Evolutionary conservation across 2,888 invertebrate species (phyloP).

Genomic region (Trissolcus brochymenae): DNA sequence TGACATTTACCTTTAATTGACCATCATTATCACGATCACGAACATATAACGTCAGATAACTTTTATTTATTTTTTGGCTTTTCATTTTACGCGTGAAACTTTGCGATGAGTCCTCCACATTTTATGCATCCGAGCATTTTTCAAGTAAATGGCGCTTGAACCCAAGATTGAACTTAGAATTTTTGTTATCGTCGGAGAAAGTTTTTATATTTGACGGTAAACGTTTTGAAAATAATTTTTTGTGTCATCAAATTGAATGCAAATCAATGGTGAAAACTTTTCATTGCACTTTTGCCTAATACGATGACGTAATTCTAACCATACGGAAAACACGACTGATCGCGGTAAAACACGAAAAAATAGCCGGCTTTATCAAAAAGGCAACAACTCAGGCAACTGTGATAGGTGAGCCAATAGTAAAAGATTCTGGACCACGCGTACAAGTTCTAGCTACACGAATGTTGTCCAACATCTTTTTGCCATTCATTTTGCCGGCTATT

Average conservation of each 20-base stretch:
- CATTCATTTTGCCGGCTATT: conserved; percentile 13
- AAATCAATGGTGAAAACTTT: conserved; percentile 5
- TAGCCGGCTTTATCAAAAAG: conserved; percentile 40
- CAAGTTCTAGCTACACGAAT: conserved; percentile 10
- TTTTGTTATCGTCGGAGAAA: too few relatives aligned
- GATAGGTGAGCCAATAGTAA: conserved; percentile 39
- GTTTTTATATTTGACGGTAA: not conserved
- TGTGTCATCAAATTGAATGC: not conserved
- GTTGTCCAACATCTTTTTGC: conserved; percentile 25
- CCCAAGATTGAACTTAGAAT: too few relatives aligned
- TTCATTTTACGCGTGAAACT: too few relatives aligned
- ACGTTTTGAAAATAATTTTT: not conserved
- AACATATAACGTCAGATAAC: not conserved
- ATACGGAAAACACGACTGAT: conserved; percentile 31
- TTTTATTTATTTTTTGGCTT: not conserved
- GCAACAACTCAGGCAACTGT: conserved; percentile 38
- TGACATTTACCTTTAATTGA: conserved; percentile 23
- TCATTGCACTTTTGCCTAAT: conserved; percentile 40
- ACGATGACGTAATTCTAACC: conserved; percentile 19
- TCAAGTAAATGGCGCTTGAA: too few relatives aligned
- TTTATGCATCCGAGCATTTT: too few relatives aligned
- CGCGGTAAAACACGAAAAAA: conserved; percentile 26
- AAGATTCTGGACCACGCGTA: conserved; percentile 23
- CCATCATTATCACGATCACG: conserved; percentile 4
- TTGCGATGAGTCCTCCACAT: too few relatives aligned